Conservation (phyloP, 2,797 vertebrate species). For the Rhodeus uyekii region DNA sequence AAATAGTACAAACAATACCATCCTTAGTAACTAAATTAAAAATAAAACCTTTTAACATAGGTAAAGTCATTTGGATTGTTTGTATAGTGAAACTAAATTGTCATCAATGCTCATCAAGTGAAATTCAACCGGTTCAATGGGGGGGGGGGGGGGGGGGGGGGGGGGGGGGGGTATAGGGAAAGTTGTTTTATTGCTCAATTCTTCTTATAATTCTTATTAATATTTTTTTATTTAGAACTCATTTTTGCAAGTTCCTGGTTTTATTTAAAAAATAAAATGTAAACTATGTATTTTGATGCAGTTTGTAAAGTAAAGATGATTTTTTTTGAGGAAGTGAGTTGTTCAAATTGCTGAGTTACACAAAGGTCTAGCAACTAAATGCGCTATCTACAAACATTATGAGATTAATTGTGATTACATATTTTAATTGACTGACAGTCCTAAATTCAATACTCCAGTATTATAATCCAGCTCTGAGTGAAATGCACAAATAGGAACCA, state of each 20-base stretch:
- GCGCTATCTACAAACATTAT: neutral
- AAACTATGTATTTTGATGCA: no score
- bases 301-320: neutral
- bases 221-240: neutral
- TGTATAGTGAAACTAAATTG: neutral
- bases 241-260: neutral
- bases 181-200: neutral
- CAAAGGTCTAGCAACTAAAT: neutral
- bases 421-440: neutral
- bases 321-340: neutral
- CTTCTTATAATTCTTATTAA: neutral
- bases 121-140: no score
- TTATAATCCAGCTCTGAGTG: conserved; percentile 12
- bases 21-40: neutral
- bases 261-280: no score
- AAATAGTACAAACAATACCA: no score
- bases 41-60: neutral
- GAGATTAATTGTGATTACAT: conserved; percentile 2
- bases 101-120: neutral
- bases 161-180: no score
- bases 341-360: neutral
- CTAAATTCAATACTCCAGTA: neutral
- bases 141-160: no score
- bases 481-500: conserved; percentile 24
- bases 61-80: neutral